Evolutionary conservation across 2,797 vertebrate species (phyloP).

Genomic region (Anguilla marmorata): DNA sequence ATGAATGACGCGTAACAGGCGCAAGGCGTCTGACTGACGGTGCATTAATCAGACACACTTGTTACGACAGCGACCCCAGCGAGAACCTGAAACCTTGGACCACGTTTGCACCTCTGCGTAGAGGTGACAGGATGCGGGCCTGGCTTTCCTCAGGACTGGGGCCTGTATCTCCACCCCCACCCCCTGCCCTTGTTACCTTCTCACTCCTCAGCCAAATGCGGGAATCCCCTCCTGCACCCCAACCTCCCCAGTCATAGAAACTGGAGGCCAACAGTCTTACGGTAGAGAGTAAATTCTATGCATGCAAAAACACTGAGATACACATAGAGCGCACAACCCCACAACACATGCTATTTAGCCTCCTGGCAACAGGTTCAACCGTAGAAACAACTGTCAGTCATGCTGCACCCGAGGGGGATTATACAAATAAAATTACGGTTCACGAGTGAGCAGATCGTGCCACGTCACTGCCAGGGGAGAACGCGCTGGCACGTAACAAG

Average conservation of each 20-base stretch:
- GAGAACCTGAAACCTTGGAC: conserved; percentile 51
- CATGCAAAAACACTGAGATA: conserved; percentile 33
- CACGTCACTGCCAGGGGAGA: neutral
- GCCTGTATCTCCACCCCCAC: conserved; percentile 27
- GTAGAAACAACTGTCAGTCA: conserved; percentile 20
- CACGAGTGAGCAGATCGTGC: neutral
- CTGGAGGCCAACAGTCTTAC: conserved; percentile 48
- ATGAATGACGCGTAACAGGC: conserved; percentile 1
- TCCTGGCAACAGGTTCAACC: neutral
- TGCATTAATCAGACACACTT: conserved; percentile 34
- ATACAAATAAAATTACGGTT: neutral
- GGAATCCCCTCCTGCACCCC: neutral
- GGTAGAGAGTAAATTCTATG: neutral
- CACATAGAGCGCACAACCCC: conserved; percentile 34
- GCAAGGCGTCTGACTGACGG: conserved; percentile 45
- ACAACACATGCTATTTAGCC: neutral
- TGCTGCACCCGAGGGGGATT: conserved; percentile 37
- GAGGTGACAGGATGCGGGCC: conserved; percentile 52
- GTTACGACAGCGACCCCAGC: conserved; percentile 37
- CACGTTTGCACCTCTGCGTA: conserved; percentile 34
- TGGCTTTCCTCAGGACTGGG: conserved; percentile 15
- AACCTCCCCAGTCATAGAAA: conserved; percentile 37
- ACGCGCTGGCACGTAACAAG: neutral
- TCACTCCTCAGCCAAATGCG: neutral
- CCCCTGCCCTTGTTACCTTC: neutral